Percentiles rank a stretch among this genome's conserved stretches.
phyloP scores from a whole-genome alignment of 2,888 invertebrate species.

The Asteroscopus sphinx region DNA sequence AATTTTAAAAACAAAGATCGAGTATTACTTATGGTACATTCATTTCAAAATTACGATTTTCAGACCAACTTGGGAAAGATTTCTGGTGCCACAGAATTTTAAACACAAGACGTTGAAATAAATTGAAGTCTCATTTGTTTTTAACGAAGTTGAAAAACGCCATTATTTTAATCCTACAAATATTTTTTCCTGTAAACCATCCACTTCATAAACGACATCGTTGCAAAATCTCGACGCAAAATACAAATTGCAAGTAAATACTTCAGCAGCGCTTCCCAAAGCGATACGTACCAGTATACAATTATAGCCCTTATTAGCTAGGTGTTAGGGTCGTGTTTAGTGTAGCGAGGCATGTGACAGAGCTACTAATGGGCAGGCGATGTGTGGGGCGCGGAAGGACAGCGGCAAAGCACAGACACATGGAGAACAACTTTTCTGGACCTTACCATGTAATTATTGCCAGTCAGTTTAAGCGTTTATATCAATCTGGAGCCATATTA shows the following conservation, averaged over 20 bases:
- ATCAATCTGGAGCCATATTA: background rate
- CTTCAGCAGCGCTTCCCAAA: constrained; percentile 60
- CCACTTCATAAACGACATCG: constrained; percentile 17
- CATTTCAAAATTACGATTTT: no score
- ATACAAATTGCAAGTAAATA: constrained; percentile 27
- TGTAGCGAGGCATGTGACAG: constrained; percentile 87
- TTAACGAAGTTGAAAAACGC: no score
- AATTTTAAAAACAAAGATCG: no score
- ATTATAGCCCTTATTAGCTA: constrained; percentile 73
- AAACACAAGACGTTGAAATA: no score
- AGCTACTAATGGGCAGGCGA: constrained; percentile 85
- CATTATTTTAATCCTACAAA: no score
- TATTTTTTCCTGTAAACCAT: constrained; percentile 27
- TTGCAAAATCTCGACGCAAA: constrained; percentile 13
- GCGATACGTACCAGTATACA: constrained; percentile 57
- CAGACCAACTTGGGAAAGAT: no score
- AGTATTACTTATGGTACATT: no score
- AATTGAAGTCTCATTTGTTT: background rate
- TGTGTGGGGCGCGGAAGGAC: constrained; percentile 82
- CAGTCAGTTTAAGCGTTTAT: constrained; percentile 8
- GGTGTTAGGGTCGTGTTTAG: constrained; percentile 84
- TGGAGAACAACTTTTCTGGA: constrained; percentile 48
- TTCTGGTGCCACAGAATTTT: no score
- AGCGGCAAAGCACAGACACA: constrained; percentile 82
- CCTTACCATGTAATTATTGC: background rate